Evolutionary conservation across 1,140 invertebrate species (phyloP).

Genomic region (Goniozus legneri): DNA sequence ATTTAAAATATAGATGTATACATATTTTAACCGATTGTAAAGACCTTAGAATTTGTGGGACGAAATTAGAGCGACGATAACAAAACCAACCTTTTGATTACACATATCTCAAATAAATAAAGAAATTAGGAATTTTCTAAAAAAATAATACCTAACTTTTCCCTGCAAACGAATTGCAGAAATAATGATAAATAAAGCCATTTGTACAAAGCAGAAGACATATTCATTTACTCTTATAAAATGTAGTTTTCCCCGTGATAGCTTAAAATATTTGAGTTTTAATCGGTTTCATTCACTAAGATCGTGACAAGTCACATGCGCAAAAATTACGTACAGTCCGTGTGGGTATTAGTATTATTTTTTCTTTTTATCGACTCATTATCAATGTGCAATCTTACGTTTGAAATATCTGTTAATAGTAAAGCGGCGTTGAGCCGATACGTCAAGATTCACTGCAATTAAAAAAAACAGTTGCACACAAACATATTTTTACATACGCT

Average conservation of each 20-base stretch:
- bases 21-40: slow-evolving; percentile 5
- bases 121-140: slow-evolving; percentile 11
- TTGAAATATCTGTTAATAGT: too few relatives aligned
- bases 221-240: slow-evolving; percentile 30
- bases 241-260: slow-evolving; percentile 16
- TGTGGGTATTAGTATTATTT: too few relatives aligned
- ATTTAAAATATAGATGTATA: not conserved
- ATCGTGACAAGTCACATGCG: too few relatives aligned
- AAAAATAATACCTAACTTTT: slow-evolving; percentile 17
- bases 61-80: slow-evolving; percentile 23
- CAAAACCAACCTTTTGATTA: slow-evolving; percentile 9
- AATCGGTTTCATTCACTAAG: too few relatives aligned
- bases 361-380: too few relatives aligned
- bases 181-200: slow-evolving; percentile 40
- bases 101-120: slow-evolving; percentile 28
- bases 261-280: too few relatives aligned
- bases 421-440: slow-evolving; percentile 16
- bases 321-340: too few relatives aligned
- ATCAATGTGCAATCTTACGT: too few relatives aligned
- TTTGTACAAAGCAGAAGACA: slow-evolving; percentile 40
- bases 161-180: slow-evolving; percentile 12
- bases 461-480: slow-evolving; percentile 32
- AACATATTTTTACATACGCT: slow-evolving; percentile 32
- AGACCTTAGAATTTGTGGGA: slow-evolving; percentile 19
- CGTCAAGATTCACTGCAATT: slow-evolving; percentile 11